A percentile compares a stretch with the other conserved stretches of the same genome.
phyloP scores from a whole-genome alignment of 2,797 vertebrate species.

The Hippopotamyrus pictus region DNA sequence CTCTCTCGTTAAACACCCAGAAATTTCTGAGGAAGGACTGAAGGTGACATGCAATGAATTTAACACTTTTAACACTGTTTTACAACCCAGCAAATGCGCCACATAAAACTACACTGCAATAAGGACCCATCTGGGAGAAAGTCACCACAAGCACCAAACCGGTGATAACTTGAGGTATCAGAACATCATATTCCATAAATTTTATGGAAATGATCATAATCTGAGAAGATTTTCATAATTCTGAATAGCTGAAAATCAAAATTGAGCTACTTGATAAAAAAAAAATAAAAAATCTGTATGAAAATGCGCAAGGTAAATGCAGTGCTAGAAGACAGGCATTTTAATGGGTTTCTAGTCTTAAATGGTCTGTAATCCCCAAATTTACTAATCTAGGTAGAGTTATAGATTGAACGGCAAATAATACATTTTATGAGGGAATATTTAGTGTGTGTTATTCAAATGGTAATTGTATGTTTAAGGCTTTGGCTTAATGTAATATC shows the following conservation, averaged over 20 bases:
- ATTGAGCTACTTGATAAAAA: neutral
- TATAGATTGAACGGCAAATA: neutral
- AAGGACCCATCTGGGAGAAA: neutral
- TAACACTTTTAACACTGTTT: neutral
- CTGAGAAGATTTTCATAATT: neutral
- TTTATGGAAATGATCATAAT: neutral
- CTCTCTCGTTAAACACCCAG: neutral
- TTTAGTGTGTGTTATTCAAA: conserved; percentile 9
- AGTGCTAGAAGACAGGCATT: neutral
- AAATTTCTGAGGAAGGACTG: neutral
- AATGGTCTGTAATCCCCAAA: neutral
- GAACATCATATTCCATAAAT: neutral
- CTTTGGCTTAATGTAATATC: neutral
- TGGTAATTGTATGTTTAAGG: conserved; percentile 6
- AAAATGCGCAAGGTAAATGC: neutral
- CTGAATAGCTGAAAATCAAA: neutral
- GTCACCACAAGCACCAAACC: neutral
- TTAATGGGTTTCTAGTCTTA: neutral
- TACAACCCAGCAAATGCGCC: neutral
- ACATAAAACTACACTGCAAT: neutral
- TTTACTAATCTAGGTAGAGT: conserved; percentile 8
- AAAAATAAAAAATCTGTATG: neutral
- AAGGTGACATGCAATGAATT: neutral
- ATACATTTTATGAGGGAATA: neutral
- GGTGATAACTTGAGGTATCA: neutral